These are phyloP conservation scores for Allygus modestus DNA, from an alignment of 2,888 invertebrate species.

Conservation along the genomic window DNA sequence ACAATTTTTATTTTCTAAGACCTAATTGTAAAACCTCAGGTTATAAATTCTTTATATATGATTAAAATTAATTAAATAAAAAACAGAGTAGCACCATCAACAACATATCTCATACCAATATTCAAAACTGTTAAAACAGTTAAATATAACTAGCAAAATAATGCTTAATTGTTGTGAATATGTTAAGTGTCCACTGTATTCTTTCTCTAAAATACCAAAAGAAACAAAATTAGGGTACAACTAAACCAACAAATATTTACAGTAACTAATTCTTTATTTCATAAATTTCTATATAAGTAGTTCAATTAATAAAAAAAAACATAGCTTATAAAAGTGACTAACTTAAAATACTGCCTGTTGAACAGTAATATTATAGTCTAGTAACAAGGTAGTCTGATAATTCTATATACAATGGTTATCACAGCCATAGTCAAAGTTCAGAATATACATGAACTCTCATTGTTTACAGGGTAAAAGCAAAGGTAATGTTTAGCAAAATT, in stretches of 20 bases:
- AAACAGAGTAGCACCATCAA: too few species aligned
- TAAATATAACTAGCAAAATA: too few species aligned
- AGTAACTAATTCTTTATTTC: neutral
- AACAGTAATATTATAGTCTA: slow-evolving; percentile 9
- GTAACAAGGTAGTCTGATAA: slow-evolving; percentile 6
- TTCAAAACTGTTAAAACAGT: too few species aligned
- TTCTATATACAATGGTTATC: neutral
- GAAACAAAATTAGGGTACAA: neutral
- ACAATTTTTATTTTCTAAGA: too few species aligned
- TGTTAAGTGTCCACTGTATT: too few species aligned
- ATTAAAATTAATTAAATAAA: too few species aligned
- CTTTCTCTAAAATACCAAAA: too few species aligned
- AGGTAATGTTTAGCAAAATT: too few species aligned
- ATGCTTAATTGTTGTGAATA: too few species aligned
- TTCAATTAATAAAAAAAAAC: slow-evolving; percentile 1
- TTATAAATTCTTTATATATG: too few species aligned
- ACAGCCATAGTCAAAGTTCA: slow-evolving; percentile 19
- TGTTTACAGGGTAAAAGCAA: neutral
- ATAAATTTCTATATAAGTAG: slow-evolving; percentile 11
- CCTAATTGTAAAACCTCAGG: too few species aligned
- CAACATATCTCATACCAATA: too few species aligned
- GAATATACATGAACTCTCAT: neutral
- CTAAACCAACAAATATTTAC: neutral
- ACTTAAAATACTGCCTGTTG: slow-evolving; percentile 33
- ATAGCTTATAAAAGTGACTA: slow-evolving; percentile 7